Conservation (phyloP, 2,113 vertebrate species). For the Hemichromis elongatus region DNA sequence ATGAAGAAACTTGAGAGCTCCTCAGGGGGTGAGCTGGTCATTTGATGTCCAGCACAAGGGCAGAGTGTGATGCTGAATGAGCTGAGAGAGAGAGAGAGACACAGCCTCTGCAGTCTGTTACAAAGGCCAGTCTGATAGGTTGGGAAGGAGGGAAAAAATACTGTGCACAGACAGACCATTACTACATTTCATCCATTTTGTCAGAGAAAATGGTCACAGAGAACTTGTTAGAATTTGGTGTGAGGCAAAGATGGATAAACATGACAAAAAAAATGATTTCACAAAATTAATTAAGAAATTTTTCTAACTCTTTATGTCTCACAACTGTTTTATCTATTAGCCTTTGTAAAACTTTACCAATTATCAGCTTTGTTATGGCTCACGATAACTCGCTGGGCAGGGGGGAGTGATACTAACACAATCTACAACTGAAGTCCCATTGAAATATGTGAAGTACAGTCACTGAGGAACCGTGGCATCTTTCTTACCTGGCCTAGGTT, state of each 20-base stretch:
- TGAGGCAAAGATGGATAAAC: neutral
- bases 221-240: neutral
- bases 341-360: neutral
- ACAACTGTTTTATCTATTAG: neutral
- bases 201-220: constrained; percentile 12
- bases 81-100: constrained; percentile 71
- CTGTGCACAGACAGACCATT: constrained; percentile 47
- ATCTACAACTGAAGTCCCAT: constrained; percentile 33
- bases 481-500: constrained; percentile 56
- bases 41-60: constrained; percentile 88
- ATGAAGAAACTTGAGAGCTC: constrained; percentile 94
- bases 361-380: neutral
- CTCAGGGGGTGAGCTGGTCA: constrained; percentile 94
- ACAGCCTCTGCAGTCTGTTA: constrained; percentile 75
- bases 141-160: constrained; percentile 45
- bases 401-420: constrained; percentile 9
- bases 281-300: neutral
- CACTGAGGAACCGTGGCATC: constrained; percentile 35
- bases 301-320: neutral
- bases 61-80: constrained; percentile 78
- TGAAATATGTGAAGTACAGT: constrained; percentile 55
- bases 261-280: neutral
- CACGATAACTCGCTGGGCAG: neutral
- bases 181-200: constrained; percentile 47
- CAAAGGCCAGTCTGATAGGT: constrained; percentile 61